Percentiles rank a stretch among this genome's conserved stretches.
Conservation (phyloP, 1,140 invertebrate species). For the Drosophila kepulauana region DNA sequence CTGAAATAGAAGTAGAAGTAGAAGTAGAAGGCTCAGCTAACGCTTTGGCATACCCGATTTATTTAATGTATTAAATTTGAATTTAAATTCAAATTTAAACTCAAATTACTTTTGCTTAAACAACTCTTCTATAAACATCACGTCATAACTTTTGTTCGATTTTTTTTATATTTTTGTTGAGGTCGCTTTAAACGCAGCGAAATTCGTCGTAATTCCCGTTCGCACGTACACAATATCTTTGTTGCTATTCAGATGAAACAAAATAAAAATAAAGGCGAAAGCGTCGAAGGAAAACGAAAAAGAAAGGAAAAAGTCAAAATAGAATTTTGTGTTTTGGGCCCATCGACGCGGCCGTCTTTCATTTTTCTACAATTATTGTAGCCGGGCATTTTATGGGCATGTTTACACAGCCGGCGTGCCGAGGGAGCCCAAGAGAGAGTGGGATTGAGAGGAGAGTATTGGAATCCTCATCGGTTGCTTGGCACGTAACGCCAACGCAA, state of each 20-base stretch:
- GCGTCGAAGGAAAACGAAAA: not conserved
- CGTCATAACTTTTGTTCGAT: too few relatives aligned
- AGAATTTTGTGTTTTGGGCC: slow-evolving; percentile 28
- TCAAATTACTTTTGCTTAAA: too few relatives aligned
- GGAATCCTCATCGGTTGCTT: slow-evolving; percentile 52
- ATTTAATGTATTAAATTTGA: too few relatives aligned
- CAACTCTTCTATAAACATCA: too few relatives aligned
- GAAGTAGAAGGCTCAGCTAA: too few relatives aligned
- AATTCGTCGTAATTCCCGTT: slow-evolving; percentile 5
- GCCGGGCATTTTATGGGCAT: slow-evolving; percentile 68
- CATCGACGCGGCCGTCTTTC: slow-evolving; percentile 54
- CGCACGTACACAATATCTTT: slow-evolving; percentile 30
- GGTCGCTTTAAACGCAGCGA: not conserved
- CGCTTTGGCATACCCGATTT: too few relatives aligned
- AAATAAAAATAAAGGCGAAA: not conserved
- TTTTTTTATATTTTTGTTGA: not conserved
- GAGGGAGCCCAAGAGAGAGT: not conserved
- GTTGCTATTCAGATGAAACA: slow-evolving; percentile 15
- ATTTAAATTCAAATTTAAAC: too few relatives aligned
- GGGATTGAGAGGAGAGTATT: slow-evolving; percentile 6
- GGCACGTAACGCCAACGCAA: slow-evolving; percentile 68
- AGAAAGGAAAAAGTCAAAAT: slow-evolving; percentile 40
- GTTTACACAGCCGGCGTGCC: slow-evolving; percentile 62
- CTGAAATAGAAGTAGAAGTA: too few relatives aligned
- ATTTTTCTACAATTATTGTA: slow-evolving; percentile 57